Conservation (phyloP, 2,113 vertebrate genomes). For the Podarcis raffonei region DNA sequence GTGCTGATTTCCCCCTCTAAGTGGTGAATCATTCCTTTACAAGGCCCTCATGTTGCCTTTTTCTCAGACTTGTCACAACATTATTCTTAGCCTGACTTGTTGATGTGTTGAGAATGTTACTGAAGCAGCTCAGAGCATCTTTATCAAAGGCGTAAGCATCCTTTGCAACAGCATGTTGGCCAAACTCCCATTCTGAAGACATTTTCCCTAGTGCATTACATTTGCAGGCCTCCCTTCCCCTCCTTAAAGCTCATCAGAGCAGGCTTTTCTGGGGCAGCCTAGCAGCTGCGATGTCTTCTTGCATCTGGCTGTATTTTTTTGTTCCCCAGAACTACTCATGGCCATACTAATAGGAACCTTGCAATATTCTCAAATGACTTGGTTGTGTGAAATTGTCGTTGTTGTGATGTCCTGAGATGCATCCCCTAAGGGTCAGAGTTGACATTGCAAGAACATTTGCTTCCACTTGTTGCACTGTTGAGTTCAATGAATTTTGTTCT, state of each 20-base stretch:
- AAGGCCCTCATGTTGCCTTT: background rate
- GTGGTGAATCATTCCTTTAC: background rate
- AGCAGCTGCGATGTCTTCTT: background rate
- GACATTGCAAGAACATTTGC: background rate
- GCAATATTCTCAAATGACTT: background rate
- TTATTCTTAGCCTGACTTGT: background rate
- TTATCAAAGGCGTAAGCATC: background rate
- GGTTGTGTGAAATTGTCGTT: background rate
- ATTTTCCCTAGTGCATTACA: background rate
- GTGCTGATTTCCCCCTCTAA: background rate
- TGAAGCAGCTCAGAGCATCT: background rate
- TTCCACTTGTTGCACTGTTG: background rate
- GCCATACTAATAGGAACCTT: background rate
- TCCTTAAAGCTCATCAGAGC: background rate
- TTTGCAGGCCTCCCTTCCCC: background rate
- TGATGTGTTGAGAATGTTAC: background rate
- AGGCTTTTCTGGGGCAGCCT: background rate
- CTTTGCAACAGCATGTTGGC: background rate
- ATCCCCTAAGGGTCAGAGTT: background rate
- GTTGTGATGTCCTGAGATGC: background rate
- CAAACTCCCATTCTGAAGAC: background rate
- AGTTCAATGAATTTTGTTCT: background rate
- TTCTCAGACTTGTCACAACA: constrained; percentile 22
- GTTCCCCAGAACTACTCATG: background rate
- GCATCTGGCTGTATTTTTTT: background rate